A percentile compares a stretch with the other conserved stretches of the same genome.
phyloP scores from a whole-genome alignment of 1,140 invertebrate species.

The Doryteuthis pealeii region DNA sequence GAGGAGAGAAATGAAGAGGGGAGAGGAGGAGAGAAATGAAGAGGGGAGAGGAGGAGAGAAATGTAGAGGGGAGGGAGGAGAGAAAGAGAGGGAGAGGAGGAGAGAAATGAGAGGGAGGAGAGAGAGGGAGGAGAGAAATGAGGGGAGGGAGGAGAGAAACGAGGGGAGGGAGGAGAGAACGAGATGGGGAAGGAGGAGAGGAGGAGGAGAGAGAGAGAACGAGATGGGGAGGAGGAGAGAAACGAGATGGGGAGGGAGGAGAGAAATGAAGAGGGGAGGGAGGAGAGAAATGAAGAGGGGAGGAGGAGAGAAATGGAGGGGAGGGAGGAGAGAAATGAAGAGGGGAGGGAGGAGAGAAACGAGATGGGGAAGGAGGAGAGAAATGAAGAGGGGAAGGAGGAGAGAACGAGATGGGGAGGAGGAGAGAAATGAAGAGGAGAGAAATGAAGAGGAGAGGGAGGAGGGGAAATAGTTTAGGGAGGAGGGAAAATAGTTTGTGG shows the following conservation, averaged over 20 bases:
- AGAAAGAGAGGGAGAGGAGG: not conserved
- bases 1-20: not conserved
- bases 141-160: not conserved
- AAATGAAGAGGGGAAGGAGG: not conserved
- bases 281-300: not conserved
- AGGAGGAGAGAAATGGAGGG: not conserved
- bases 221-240: not conserved
- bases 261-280: no score
- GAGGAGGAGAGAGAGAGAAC: not conserved
- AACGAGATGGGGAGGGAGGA: not conserved
- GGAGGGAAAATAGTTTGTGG: not conserved
- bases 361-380: not conserved
- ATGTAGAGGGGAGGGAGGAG: not conserved
- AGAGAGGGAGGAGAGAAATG: no score
- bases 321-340: not conserved
- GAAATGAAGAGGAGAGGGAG: not conserved
- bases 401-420: not conserved
- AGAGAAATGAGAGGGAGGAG: not conserved
- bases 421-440: not conserved
- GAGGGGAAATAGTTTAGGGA: not conserved
- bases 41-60: not conserved
- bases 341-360: not conserved
- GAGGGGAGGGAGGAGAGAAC: not conserved
- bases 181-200: not conserved
- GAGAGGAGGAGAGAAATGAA: not conserved